Percentiles rank a stretch among this genome's conserved stretches.
These are phyloP conservation scores for Leucophora obtusa DNA, from an alignment of 2,888 invertebrate species.

Conservation along the genomic window DNA sequence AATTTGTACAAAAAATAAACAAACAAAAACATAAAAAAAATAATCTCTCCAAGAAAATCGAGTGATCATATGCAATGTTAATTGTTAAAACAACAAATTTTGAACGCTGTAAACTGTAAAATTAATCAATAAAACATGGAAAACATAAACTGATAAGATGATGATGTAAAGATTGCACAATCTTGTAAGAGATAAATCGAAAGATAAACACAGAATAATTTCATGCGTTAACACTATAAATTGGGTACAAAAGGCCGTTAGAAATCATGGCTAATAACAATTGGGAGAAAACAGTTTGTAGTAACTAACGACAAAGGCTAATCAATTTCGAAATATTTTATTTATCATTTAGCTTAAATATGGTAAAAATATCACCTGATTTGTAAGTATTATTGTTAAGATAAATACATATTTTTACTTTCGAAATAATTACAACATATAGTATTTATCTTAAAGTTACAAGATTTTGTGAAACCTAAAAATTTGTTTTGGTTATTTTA, in stretches of 20 bases:
- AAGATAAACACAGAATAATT: slow-evolving; percentile 22
- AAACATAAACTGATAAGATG: neutral
- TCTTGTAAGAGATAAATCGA: slow-evolving; percentile 8
- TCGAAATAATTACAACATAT: slow-evolving; percentile 31
- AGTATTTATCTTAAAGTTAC: neutral
- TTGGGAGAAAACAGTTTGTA: neutral
- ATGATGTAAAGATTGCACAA: slow-evolving; percentile 40
- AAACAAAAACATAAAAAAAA: neutral
- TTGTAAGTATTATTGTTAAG: neutral
- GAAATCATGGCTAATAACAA: slow-evolving; percentile 6
- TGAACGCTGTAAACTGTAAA: neutral
- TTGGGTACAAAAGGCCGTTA: no score
- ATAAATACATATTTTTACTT: slow-evolving; percentile 4
- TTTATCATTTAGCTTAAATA: slow-evolving; percentile 15
- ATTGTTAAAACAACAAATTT: slow-evolving; percentile 19
- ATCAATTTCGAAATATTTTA: slow-evolving; percentile 10
- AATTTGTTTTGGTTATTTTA: neutral
- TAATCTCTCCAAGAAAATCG: neutral
- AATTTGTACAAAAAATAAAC: slow-evolving; percentile 1
- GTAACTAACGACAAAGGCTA: neutral
- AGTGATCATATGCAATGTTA: slow-evolving; percentile 18
- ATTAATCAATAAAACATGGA: neutral
- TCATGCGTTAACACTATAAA: neutral
- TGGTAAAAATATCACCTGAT: slow-evolving; percentile 27
- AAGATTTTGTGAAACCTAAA: neutral